Conservation (phyloP, 1,140 invertebrate genomes). For the Eriocheir sinensis region DNA sequence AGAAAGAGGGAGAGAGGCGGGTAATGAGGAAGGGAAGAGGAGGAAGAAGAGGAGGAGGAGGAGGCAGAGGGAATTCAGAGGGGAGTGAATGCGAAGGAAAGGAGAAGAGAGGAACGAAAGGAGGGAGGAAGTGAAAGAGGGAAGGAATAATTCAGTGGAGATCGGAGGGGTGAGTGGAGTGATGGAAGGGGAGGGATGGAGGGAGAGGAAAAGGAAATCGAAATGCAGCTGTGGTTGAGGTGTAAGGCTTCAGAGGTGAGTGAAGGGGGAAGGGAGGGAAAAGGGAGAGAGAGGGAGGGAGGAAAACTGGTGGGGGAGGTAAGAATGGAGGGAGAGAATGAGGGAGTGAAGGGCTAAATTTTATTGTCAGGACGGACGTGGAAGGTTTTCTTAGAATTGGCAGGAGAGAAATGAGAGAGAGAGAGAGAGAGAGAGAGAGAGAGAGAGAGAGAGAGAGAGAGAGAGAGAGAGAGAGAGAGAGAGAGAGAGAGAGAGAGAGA, state of each 20-base stretch:
- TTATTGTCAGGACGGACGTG: too few species aligned
- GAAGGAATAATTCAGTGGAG: too few species aligned
- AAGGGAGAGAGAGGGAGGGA: neutral
- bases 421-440: neutral
- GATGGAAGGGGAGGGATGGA: too few species aligned
- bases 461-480: neutral
- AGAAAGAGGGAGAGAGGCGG: neutral
- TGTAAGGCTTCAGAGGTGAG: neutral
- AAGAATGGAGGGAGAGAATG: neutral
- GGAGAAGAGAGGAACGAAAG: neutral
- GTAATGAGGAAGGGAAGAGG: neutral
- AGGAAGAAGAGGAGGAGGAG: neutral
- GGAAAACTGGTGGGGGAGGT: neutral
- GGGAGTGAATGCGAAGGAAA: neutral
- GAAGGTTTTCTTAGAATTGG: too few species aligned
- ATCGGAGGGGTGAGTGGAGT: too few species aligned
- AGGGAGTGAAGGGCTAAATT: too few species aligned
- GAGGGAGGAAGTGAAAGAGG: neutral
- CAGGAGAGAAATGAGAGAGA: too few species aligned
- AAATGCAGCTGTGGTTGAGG: conserved; percentile 13
- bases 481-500: neutral
- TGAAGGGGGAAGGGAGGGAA: neutral
- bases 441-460: neutral
- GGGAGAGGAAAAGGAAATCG: neutral
- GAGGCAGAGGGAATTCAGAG: neutral